Conservation (phyloP, 2,113 vertebrate genomes). For the Trematocara stigmaticum region DNA sequence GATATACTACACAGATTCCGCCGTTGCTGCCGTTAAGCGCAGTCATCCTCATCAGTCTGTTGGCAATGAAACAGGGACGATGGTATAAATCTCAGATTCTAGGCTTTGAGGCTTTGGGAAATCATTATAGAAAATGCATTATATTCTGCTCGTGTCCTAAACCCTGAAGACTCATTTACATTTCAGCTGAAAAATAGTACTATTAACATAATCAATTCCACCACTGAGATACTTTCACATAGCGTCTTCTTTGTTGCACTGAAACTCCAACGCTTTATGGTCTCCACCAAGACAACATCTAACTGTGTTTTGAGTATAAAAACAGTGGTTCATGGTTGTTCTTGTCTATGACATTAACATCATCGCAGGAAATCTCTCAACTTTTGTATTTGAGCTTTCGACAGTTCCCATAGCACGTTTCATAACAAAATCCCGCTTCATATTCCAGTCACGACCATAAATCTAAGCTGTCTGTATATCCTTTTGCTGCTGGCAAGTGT, state of each 20-base stretch:
- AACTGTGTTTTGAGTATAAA: background rate
- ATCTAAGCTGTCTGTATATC: slow-evolving; percentile 17
- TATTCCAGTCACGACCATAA: slow-evolving; percentile 29
- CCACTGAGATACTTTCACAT: background rate
- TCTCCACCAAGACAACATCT: background rate
- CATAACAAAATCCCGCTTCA: slow-evolving; percentile 20
- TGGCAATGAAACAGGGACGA: slow-evolving; percentile 22
- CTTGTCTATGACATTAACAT: background rate
- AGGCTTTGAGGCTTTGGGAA: slow-evolving; percentile 30
- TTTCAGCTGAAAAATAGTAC: slow-evolving; percentile 26
- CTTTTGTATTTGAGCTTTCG: background rate
- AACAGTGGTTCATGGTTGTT: background rate
- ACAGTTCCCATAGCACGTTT: slow-evolving; percentile 15
- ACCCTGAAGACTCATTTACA: slow-evolving; percentile 38
- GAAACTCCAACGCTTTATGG: background rate
- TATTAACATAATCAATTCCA: slow-evolving; percentile 43
- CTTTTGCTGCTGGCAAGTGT: slow-evolving; percentile 37
- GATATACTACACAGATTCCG: slow-evolving; percentile 22
- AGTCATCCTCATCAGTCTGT: slow-evolving; percentile 29
- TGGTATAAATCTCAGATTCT: slow-evolving; percentile 41
- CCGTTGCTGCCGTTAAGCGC: background rate
- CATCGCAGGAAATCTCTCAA: slow-evolving; percentile 13
- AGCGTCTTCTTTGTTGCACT: background rate
- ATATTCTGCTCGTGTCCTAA: slow-evolving; percentile 29
- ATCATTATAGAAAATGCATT: slow-evolving; percentile 52